Evolutionary conservation across 2,113 vertebrate genomes (phyloP), one percentile per base, ranked within the genome.

Genomic region (Equus przewalskii): DNA sequence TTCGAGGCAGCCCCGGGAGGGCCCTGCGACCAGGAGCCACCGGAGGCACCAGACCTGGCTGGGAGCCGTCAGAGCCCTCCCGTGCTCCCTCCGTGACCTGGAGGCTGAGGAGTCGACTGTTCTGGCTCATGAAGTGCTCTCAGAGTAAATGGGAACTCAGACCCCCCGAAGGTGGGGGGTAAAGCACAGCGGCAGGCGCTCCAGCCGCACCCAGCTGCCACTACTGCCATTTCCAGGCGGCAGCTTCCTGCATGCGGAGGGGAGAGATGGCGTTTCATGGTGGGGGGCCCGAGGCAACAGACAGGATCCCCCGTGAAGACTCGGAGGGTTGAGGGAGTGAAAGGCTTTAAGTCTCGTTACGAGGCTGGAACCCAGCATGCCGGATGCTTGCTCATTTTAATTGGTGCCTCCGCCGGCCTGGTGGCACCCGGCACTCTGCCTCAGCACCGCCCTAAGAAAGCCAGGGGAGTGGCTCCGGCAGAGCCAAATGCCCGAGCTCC

Each of bases 151-250:
- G 86, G 64, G 97, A 97, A 96, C 94, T 93, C 56, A 97, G 98
- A 95, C 97, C 97, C 98, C 98, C 97, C 5, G 60, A 73, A 95
- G 97, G 98, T 94, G 70, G 91, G 49, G 92, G 96, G 98, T 79
- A 92, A 96, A 97, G 96, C 94, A 97, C 97, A 80, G 96, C 94
- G 94, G 98, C 98, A 94, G 89, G 95, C 72, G 70, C 97, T 97
- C 98, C 98, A 98, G 98, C 98, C 97, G 88, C 97, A 92, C 97
- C 97, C 98, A 98, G 98, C 98, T 98, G 98, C 98, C 98, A 85
- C 58, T 22, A 73, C 98, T 76, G 72, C 98, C 97, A 93, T 97
- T 97, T 92, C 95, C 94, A 97, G 44, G 58, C 41, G 5, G 96
- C 96, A 92, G 97, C 96, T 93, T 98, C 96, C 98, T 92, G 96